Base-by-base conservation (phyloP, 2,797 vertebrate genomes). In the Meriones psammophilus region DNA sequence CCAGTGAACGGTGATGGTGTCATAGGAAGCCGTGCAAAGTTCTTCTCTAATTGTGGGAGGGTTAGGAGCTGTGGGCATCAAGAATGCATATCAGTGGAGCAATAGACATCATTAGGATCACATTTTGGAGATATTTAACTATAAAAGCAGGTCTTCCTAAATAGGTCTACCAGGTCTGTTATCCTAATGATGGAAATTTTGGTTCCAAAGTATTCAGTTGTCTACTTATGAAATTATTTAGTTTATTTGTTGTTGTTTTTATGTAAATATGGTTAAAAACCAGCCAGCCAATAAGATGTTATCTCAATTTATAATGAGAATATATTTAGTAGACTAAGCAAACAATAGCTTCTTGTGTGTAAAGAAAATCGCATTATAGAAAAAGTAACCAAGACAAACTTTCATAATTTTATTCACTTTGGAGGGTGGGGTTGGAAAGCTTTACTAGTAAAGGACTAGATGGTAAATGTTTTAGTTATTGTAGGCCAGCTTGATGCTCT, bases 1-100 rank as follows among this genome's bases (percentile, higher is more conserved):
- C 99, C 99, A 99, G 97, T 99, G 99, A 87, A 99, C 99, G 1
- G 99, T 99, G 98, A 99, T 99, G 4, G 99, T 99, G 97, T 99
- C 99, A 73, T 99, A 99, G 1, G 99, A 99, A 69, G 99, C 99
- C 0, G 99, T 99, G 95, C 99, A 99, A 91, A 99, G 99, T 97
- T 99, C 99, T 98, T 99, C 99, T n/a, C 99, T 99, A 98, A 99
- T 99, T 87, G 98, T 98, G 36, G 99, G 99, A 46, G 99, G 99
- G 98, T 99, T 99, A 79, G 99, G 99, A 94, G 99, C 99, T 99
- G 99, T 91, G 95, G 93, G 74, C 26, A 87, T 93, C 92, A 96
- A 96, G 62, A 97, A 93, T 13, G 46, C 64, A 77, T 62, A 88
- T 97, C 36, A 98, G 80, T 9, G 64, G 50, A 86, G 42, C 74